Conservation (phyloP, 1,140 invertebrate genomes). For the Drosophila orena region DNA sequence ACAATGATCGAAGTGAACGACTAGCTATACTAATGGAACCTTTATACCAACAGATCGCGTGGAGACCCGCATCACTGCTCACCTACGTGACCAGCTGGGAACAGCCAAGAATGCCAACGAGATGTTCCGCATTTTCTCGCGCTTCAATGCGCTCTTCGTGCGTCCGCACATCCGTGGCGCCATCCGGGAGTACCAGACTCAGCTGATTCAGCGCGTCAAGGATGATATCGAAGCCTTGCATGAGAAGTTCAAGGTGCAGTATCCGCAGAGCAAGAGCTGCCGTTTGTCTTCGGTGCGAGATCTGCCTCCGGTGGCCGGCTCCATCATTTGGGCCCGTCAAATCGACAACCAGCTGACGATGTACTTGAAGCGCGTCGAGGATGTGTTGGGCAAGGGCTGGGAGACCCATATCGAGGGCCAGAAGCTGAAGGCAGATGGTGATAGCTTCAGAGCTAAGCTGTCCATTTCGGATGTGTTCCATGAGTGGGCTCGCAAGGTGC, state of each 20-base stretch:
- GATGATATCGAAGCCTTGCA: slow-evolving; percentile 99
- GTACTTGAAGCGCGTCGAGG: slow-evolving; percentile 98
- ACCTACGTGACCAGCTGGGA: slow-evolving; percentile 97
- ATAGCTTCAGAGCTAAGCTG: slow-evolving; percentile 97
- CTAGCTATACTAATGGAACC: not conserved
- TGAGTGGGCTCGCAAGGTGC: slow-evolving; percentile 98
- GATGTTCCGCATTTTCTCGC: slow-evolving; percentile 99
- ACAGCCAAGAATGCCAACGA: slow-evolving; percentile 99
- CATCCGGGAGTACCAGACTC: slow-evolving; percentile 99
- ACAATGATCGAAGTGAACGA: too few species aligned
- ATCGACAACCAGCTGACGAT: slow-evolving; percentile 99
- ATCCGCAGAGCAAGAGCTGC: slow-evolving; percentile 96
- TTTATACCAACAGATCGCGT: slow-evolving; percentile 89
- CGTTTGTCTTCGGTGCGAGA: slow-evolving; percentile 96
- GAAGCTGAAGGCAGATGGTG: slow-evolving; percentile 98
- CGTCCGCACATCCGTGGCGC: slow-evolving; percentile 99
- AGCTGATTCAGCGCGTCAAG: slow-evolving; percentile 99
- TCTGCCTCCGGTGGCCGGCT: slow-evolving; percentile 97
- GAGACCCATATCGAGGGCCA: slow-evolving; percentile 99
- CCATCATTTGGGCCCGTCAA: slow-evolving; percentile 99
- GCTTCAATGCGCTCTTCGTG: slow-evolving; percentile 99
- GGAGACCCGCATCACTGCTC: slow-evolving; percentile 98
- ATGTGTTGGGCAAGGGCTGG: slow-evolving; percentile 99
- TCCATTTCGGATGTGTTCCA: slow-evolving; percentile 99
- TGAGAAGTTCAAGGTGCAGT: slow-evolving; percentile 99